Percentiles rank a stretch among this genome's conserved stretches.
Evolutionary conservation across 2,888 invertebrate species (phyloP).

Genomic region (Cryptops parisi): DNA sequence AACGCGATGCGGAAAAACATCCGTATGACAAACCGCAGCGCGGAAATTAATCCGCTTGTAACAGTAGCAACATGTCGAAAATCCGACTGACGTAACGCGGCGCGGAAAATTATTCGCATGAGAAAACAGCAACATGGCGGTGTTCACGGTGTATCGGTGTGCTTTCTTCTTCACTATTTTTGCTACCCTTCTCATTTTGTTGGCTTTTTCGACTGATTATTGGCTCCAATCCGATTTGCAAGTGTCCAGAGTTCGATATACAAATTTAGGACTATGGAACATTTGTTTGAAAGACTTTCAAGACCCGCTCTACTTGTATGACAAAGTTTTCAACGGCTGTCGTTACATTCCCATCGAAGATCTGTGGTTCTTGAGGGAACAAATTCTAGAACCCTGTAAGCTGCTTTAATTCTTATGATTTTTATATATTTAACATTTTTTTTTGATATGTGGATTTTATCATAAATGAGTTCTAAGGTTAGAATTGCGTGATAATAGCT

Average conservation of each 20-base stretch:
- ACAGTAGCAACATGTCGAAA: too few species aligned
- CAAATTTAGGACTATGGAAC: conserved; percentile 71
- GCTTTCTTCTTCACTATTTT: conserved; percentile 19
- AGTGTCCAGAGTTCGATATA: conserved; percentile 58
- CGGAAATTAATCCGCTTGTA: too few species aligned
- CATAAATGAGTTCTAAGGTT: too few species aligned
- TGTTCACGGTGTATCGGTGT: conserved; percentile 5
- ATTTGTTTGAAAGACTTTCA: conserved; percentile 80
- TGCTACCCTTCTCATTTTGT: conserved; percentile 21
- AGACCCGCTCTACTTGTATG: conserved; percentile 65
- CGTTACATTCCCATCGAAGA: conserved; percentile 98
- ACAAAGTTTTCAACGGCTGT: conserved; percentile 67
- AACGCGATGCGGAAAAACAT: too few species aligned
- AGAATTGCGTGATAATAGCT: too few species aligned
- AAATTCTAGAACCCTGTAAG: conserved; percentile 65
- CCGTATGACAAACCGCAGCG: too few species aligned
- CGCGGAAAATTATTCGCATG: too few species aligned
- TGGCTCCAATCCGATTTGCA: conserved; percentile 26
- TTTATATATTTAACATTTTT: too few species aligned
- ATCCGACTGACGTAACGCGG: too few species aligned
- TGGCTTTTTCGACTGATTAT: conserved; percentile 27
- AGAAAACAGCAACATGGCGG: conserved; percentile 15
- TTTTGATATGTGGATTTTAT: too few species aligned
- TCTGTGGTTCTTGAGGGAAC: conserved; percentile 74
- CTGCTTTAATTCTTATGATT: neutral